Base-by-base conservation (phyloP, 2,888 invertebrate species). In the Auanema sp. region DNA sequence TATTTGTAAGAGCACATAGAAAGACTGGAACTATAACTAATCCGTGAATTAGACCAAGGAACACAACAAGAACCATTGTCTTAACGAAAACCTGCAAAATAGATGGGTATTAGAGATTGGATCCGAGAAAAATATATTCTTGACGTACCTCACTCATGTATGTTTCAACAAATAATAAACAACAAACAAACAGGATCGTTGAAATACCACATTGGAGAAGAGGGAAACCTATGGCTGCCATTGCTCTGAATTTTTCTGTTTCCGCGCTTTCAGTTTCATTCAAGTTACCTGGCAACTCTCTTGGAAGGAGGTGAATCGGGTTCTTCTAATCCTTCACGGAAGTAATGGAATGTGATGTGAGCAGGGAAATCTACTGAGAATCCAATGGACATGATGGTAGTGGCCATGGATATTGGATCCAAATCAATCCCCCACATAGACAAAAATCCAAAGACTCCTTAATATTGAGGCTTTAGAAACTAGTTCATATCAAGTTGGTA, bases 301-400 rank as follows among this genome's bases (percentile, higher is more conserved):
- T 68, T 68, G 1, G 69, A 63, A 1, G 76, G 76, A 10, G 64
- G 64, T 4, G 72, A 65, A 24, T 71, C 65, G 14, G 74, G 69
- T 51, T 75, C 69, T 51, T 72, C 72, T 40, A 76, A 65, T 55
- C 76, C 76, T 65, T 73, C 78, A 61, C 80, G 61, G 59, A 78
- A 78, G 64, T 78, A 80, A 56, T 80, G 80, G 68, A 79, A 80
- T 12, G 78, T 78, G 55, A 80, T 68, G 50, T 80, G 80, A 8
- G 80, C 80, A n/a, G 79, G 79, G 65, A 79, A 80, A 58, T 77
- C 80, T 25, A 79, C 80, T 2, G 73, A 76, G 66, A 79, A 79
- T 16, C 79, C 79, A 33, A 79, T 79, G 24, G 78, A 78, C 75
- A 75, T 77, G 47, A 77, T 75, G 14, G 69, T 68, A 23, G 75